Conservation (phyloP, 2,113 vertebrate genomes). For the Casuarius casuarius region DNA sequence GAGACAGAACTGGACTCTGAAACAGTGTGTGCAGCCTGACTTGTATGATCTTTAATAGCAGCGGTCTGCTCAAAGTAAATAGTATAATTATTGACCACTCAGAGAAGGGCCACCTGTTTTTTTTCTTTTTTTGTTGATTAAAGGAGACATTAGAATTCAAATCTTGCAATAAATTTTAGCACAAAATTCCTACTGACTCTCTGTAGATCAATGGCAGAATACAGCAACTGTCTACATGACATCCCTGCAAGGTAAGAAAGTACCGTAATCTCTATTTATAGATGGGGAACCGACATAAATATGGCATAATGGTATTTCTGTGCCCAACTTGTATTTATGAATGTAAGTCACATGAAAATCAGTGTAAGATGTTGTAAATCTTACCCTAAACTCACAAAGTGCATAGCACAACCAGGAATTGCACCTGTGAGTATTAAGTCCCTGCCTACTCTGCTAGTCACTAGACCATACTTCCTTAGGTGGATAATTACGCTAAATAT, state of each 20-base stretch:
- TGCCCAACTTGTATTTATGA: neutral
- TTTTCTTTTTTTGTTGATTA: too few relatives aligned
- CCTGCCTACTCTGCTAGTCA: neutral
- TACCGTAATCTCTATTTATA: neutral
- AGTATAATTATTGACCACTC: fast-evolving
- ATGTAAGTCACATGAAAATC: neutral
- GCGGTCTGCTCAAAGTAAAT: neutral
- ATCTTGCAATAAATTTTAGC: neutral
- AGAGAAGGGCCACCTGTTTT: neutral
- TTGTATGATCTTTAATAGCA: neutral
- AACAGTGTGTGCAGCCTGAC: neutral
- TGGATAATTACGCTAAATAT: neutral
- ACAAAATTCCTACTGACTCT: neutral
- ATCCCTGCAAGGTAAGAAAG: neutral
- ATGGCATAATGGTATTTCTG: neutral
- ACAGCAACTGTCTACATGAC: neutral
- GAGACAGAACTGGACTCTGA: neutral
- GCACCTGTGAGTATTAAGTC: neutral
- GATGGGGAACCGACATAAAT: neutral
- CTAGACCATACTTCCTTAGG: neutral
- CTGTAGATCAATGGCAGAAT: neutral
- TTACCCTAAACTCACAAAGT: neutral
- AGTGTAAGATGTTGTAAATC: neutral
- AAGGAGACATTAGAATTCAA: neutral
- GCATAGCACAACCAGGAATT: neutral